Conservation (phyloP, 2,888 invertebrate species). For the Meloe dianella region DNA sequence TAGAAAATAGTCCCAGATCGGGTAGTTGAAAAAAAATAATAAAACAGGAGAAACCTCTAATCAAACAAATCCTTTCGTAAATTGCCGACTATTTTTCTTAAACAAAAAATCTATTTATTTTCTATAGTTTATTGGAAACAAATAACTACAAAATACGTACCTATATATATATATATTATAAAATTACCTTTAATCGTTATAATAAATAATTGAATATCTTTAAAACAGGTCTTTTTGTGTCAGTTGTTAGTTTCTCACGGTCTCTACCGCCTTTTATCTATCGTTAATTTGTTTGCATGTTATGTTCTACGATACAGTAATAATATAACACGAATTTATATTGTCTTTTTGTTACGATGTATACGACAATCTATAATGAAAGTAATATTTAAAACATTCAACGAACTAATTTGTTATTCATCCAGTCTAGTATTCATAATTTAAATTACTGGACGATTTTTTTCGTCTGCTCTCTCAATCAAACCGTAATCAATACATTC, state of each 20-base stretch:
- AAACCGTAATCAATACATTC: neutral
- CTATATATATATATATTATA: too few species aligned
- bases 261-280: slow-evolving; percentile 29
- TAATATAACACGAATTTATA: slow-evolving; percentile 27
- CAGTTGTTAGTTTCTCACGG: slow-evolving; percentile 29
- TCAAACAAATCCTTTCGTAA: slow-evolving; percentile 19
- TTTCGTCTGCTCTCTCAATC: neutral
- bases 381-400: slow-evolving; percentile 22
- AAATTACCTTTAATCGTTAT: slow-evolving; percentile 17
- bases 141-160: neutral
- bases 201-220: slow-evolving; percentile 21
- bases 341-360: slow-evolving; percentile 24
- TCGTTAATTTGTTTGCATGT: slow-evolving; percentile 36
- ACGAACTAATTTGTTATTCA: slow-evolving; percentile 18
- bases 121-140: neutral
- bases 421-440: slow-evolving; percentile 15
- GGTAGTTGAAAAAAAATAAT: slow-evolving; percentile 17
- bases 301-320: slow-evolving; percentile 26
- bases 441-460: slow-evolving; percentile 4
- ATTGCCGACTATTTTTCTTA: neutral
- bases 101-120: neutral
- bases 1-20: slow-evolving; percentile 12
- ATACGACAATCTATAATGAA: slow-evolving; percentile 15
- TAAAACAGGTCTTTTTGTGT: slow-evolving; percentile 11
- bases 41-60: slow-evolving; percentile 26